Evolutionary conservation across 1,140 invertebrate species (phyloP), one percentile per base, ranked within the genome.

Genomic region (Odontomachus brunneus): DNA sequence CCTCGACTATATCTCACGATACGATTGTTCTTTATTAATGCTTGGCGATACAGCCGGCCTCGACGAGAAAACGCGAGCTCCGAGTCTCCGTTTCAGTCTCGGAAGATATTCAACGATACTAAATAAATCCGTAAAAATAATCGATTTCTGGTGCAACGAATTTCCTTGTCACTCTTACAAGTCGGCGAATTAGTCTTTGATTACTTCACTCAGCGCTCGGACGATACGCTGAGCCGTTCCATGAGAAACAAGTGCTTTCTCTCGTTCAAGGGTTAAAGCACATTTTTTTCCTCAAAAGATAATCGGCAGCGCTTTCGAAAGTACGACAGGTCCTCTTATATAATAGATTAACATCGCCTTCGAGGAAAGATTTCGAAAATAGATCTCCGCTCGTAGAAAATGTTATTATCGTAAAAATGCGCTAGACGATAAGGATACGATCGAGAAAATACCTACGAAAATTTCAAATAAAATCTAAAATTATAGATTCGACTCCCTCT

Each of bases 281-380:
- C 15, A 17, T 12, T 1, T 62, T 72, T 49, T 73, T 14, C 38
- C 60, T 5, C 2, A 80, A 69, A 48, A 1, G 33, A 7, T 11
- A 72, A 44, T 22, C 5, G n/a, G n/a, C n/a, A n/a, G n/a, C n/a
- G 1, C 5, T 48, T 83, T 74, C 7, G 0, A 33, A 53, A 66
- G 19, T 22, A 22, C 9, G 5, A 24, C 57, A 81, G 12, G 55
- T 17, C 9, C n/a, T 17, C 38, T 84, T 73, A 71, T 5, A 19
- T 81, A 87, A 84, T 48, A 53, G 24, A 66, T 60, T 66, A 83
- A 48, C 51, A 55, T 48, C 12, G 29, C 1, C 12, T 83, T 73
- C 38, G 17, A 82, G 14, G n/a, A 72, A 82, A 14, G 73, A 19
- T 24, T 26, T 76, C 15, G 24, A 11, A 4, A 17, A 17, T 15